Conservation (phyloP, 2,113 vertebrate species). For the Vanacampus margaritifer region DNA sequence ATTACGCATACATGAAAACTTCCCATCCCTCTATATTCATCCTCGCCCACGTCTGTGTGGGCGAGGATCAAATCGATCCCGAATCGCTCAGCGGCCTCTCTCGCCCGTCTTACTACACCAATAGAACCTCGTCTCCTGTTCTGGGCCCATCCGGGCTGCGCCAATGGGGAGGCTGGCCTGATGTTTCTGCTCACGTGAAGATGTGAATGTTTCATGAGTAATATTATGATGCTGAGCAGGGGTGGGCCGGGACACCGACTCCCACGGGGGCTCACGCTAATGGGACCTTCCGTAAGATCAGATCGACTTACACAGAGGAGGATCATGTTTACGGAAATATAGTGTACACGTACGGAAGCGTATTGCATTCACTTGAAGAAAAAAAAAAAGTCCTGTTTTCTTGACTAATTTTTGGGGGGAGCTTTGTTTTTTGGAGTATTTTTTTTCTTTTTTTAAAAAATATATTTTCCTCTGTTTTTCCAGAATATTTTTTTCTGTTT, state of each 20-base stretch:
- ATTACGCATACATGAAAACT: background rate
- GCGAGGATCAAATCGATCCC: slow-evolving; percentile 59
- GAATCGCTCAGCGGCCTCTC: slow-evolving; percentile 35
- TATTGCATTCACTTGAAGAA: too few relatives aligned
- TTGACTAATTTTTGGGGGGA: too few relatives aligned
- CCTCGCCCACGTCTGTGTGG: slow-evolving; percentile 45
- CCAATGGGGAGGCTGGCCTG: slow-evolving; percentile 64
- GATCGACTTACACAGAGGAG: slow-evolving; percentile 60
- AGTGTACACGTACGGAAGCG: background rate
- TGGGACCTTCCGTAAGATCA: slow-evolving; percentile 58
- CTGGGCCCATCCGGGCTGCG: slow-evolving; percentile 67
- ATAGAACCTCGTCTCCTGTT: slow-evolving; percentile 63
- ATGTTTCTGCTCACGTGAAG: slow-evolving; percentile 51
- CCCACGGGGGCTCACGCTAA: slow-evolving; percentile 61
- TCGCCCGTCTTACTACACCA: slow-evolving; percentile 48
- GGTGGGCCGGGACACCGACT: slow-evolving; percentile 41
- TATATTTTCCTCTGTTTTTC: too few relatives aligned
- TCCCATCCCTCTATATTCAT: slow-evolving; percentile 14
- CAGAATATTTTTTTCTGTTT: too few relatives aligned
- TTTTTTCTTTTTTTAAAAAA: too few relatives aligned
- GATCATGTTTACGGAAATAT: slow-evolving; percentile 16
- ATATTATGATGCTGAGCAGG: slow-evolving; percentile 43
- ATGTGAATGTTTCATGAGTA: slow-evolving; percentile 76
- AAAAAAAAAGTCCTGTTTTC: too few relatives aligned
- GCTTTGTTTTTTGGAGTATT: too few relatives aligned